phyloP scores from a whole-genome alignment of 2,113 vertebrate species.

The Enhydra lutris region DNA sequence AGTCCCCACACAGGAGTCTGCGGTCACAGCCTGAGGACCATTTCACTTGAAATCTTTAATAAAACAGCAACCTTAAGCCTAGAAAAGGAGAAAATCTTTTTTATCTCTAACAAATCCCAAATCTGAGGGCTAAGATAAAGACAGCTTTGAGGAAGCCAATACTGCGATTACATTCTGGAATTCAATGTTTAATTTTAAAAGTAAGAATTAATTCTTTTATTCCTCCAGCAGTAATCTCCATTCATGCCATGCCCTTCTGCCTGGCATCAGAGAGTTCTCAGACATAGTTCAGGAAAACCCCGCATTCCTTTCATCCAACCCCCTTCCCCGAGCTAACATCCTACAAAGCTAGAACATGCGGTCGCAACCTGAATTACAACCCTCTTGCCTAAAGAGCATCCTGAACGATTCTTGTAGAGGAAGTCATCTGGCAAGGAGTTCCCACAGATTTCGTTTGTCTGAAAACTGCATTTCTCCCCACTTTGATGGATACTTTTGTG shows the following conservation, averaged over 20 bases:
- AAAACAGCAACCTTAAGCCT: neutral
- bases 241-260: neutral
- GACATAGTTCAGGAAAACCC: neutral
- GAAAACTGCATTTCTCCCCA: neutral
- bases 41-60: neutral
- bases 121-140: neutral
- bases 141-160: neutral
- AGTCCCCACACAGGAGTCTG: neutral
- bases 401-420: neutral
- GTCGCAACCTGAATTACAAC: neutral
- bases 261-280: neutral
- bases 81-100: neutral
- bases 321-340: neutral
- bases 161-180: neutral
- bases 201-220: neutral
- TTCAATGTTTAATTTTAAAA: neutral
- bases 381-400: neutral
- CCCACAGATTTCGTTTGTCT: neutral
- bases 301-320: neutral
- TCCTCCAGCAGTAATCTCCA: neutral
- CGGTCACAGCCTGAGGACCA: neutral
- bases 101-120: neutral
- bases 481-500: neutral
- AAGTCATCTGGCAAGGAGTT: neutral
- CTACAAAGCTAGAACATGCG: neutral